Evolutionary conservation across 2,888 invertebrate genomes (phyloP).

Genomic region (Venusia cambrica): DNA sequence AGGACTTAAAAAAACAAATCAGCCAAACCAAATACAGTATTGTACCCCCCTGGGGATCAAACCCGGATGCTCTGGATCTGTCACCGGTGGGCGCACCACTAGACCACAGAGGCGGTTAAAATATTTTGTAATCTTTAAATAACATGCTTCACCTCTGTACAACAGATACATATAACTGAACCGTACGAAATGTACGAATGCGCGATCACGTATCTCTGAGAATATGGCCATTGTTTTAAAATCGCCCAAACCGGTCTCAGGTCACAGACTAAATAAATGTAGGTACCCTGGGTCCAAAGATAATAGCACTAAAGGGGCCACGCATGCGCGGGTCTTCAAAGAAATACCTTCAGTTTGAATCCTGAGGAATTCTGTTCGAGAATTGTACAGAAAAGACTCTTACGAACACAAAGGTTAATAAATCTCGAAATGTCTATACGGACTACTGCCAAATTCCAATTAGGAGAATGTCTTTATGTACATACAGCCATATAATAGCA

Average conservation of each 20-base stretch:
- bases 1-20: no score
- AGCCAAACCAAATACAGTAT: no score
- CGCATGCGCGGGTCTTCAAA: slow-evolving; percentile 47
- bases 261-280: slow-evolving; percentile 25
- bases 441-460: slow-evolving; percentile 24
- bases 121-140: not conserved
- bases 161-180: slow-evolving; percentile 6
- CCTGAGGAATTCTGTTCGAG: slow-evolving; percentile 24
- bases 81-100: no score
- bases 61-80: no score
- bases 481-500: no score
- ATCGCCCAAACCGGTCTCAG: slow-evolving; percentile 73
- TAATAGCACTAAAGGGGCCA: slow-evolving; percentile 61
- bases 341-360: slow-evolving; percentile 43
- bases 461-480: slow-evolving; percentile 22
- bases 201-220: slow-evolving; percentile 26
- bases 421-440: slow-evolving; percentile 20
- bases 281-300: slow-evolving; percentile 41
- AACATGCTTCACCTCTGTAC: not conserved
- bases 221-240: slow-evolving; percentile 65
- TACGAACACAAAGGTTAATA: slow-evolving; percentile 18
- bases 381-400: slow-evolving; percentile 18
- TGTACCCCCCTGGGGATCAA: no score
- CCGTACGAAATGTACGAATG: slow-evolving; percentile 16
- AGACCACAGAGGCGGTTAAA: no score